Evolutionary conservation across 1,140 invertebrate genomes (phyloP).

Genomic region (Dufourea novaeangliae): DNA sequence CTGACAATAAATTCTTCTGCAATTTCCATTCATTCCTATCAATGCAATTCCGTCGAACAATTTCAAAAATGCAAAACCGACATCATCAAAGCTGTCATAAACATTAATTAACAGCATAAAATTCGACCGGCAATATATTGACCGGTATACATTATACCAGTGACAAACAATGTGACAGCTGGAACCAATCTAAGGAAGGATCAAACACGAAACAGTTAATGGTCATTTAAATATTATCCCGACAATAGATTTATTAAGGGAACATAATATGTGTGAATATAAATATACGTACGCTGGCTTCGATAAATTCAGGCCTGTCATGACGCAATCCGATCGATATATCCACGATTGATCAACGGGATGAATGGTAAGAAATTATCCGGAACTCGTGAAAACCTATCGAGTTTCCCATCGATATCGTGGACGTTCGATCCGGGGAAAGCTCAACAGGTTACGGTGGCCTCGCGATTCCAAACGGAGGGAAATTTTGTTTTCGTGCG

Average conservation of each 20-base stretch:
- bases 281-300: slow-evolving; percentile 63
- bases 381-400: background rate
- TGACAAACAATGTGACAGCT: too few relatives aligned
- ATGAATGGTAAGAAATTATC: slow-evolving; percentile 14
- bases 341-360: slow-evolving; percentile 42
- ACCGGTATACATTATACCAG: too few relatives aligned
- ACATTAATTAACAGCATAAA: background rate
- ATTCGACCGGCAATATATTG: too few relatives aligned
- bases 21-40: too few relatives aligned
- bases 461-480: background rate
- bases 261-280: background rate
- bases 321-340: slow-evolving; percentile 63
- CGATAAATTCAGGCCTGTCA: slow-evolving; percentile 58
- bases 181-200: too few relatives aligned
- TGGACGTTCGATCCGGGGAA: slow-evolving; percentile 2
- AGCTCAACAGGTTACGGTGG: background rate
- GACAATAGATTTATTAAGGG: background rate
- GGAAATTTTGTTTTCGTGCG: background rate
- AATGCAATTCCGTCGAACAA: too few relatives aligned
- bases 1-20: too few relatives aligned
- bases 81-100: too few relatives aligned
- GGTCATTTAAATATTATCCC: background rate
- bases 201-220: too few relatives aligned
- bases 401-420: slow-evolving; percentile 10
- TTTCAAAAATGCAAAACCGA: too few relatives aligned